Evolutionary conservation across 1,140 invertebrate species (phyloP), one percentile per base, ranked within the genome.

Genomic region (Eriosoma lanigerum): DNA sequence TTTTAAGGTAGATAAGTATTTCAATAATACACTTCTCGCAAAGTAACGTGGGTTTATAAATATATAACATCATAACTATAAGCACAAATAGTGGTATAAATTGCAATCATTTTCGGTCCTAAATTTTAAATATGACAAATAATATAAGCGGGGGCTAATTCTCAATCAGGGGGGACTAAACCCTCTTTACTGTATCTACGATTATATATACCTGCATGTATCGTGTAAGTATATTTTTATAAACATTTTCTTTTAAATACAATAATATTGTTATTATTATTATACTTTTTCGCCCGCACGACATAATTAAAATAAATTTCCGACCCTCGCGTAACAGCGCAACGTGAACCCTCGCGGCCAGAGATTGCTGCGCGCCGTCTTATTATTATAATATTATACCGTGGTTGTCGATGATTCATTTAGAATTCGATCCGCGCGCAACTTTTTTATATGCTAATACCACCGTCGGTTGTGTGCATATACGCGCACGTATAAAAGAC

Each of bases 221-320:
- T 13, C 24, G 1, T 6, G 58, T 32, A 32, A 19, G 21, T 58
- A 26, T 29, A 62, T 62, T 62, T 15, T 24, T 62, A 5, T n/a
- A n/a, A n/a, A n/a, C n/a, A n/a, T n/a, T n/a, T n/a, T n/a, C n/a
- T n/a, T n/a, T n/a, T n/a, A n/a, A n/a, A n/a, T n/a, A n/a, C n/a
- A n/a, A n/a, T n/a, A n/a, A n/a, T n/a, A n/a, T 62, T 24, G 24
- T 62, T 62, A 26, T 29, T 24, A 26, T 26, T 62, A 64, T 32
- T 50, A 46, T 50, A 54, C 50, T 32, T n/a, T n/a, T 75, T 44
- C 13, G n/a, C 19, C 32, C 3, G 24, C 6, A 29, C 54, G 56
- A 78, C 75, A 62, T 62, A 78, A 78, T 78, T 60, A 62, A 78
- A 78, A 78, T 78, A 24, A 56, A 32, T 46, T 38, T 78, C 46